Conservation (phyloP, 2,113 vertebrate genomes). For the Aldabrachelys gigantea region DNA sequence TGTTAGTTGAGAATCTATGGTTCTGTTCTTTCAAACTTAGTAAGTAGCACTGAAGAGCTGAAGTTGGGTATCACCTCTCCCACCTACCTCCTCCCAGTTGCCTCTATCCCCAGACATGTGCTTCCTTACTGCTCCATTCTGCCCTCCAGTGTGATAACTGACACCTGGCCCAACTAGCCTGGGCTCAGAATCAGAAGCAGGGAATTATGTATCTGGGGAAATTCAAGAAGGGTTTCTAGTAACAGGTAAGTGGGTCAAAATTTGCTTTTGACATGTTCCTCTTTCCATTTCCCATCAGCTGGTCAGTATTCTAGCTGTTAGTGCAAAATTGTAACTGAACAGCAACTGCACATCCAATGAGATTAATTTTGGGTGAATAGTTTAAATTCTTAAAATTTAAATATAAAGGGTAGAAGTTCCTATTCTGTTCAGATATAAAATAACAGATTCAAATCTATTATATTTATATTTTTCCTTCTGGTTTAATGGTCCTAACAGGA, state of each 20-base stretch:
- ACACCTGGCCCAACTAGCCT: background rate
- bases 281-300: background rate
- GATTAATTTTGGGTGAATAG: background rate
- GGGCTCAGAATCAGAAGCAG: background rate
- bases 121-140: background rate
- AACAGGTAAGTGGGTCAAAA: background rate
- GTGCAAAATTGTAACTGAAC: background rate
- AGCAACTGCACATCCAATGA: background rate
- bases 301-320: background rate
- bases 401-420: background rate
- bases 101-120: fast-evolving
- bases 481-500: background rate
- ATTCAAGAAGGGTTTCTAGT: background rate
- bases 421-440: background rate
- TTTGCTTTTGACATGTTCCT: background rate
- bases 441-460: background rate
- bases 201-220: background rate
- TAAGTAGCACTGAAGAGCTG: background rate
- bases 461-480: background rate
- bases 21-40: background rate
- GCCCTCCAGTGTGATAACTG: no score
- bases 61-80: background rate
- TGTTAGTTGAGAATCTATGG: background rate
- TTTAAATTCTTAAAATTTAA: background rate
- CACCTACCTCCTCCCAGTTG: background rate